Percentiles rank a stretch among this genome's conserved stretches.
Evolutionary conservation across 2,797 vertebrate genomes (phyloP).

Genomic region (Hippoglossus hippoglossus): DNA sequence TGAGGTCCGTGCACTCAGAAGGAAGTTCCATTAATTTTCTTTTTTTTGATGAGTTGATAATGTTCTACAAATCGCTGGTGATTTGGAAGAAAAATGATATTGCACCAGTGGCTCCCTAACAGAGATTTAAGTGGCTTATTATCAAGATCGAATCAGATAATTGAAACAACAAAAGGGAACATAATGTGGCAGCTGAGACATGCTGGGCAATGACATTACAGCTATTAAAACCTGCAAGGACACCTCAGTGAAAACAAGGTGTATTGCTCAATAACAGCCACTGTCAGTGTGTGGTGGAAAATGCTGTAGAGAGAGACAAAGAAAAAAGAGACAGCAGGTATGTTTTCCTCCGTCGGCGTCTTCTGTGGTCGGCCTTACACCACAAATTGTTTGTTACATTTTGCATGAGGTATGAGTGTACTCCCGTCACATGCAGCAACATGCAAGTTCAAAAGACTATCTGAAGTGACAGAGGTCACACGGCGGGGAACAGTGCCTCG

Average conservation of each 20-base stretch:
- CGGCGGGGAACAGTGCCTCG: neutral
- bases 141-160: conserved; percentile 51
- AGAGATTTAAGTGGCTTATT: conserved; percentile 38
- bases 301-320: neutral
- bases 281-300: conserved; percentile 6
- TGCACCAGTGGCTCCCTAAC: conserved; percentile 20
- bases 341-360: conserved; percentile 12
- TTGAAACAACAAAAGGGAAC: conserved; percentile 27
- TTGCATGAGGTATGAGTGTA: neutral
- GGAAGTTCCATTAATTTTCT: conserved; percentile 1
- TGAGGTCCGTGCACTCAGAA: neutral
- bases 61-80: neutral
- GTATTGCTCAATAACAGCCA: conserved; percentile 51
- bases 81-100: conserved; percentile 4
- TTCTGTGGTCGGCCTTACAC: neutral
- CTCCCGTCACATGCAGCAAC: conserved; percentile 19
- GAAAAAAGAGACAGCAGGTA: conserved; percentile 20
- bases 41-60: conserved; percentile 5
- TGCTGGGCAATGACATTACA: conserved; percentile 32
- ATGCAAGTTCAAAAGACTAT: conserved; percentile 21
- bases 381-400: conserved; percentile 38
- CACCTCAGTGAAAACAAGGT: conserved; percentile 41
- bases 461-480: conserved; percentile 21
- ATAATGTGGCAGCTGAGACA: conserved; percentile 44
- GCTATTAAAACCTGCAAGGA: conserved; percentile 42